phyloP scores from a whole-genome alignment of 2,113 vertebrate genomes.

The Panthera tigris region DNA sequence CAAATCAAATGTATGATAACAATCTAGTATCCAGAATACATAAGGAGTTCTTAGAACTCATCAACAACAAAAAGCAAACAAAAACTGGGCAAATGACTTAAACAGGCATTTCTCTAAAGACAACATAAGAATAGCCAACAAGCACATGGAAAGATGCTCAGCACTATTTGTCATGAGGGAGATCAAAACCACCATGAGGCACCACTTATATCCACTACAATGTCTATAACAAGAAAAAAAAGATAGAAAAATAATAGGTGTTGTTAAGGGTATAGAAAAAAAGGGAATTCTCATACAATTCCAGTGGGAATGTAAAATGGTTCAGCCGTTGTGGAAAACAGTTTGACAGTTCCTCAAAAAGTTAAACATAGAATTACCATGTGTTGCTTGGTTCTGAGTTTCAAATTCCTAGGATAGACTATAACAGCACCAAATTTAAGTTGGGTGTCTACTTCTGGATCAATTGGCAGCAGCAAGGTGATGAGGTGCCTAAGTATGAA shows the following conservation, averaged over 20 bases:
- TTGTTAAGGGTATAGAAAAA: neutral
- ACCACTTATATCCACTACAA: neutral
- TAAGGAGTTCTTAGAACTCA: neutral
- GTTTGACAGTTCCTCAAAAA: neutral
- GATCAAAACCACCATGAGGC: neutral
- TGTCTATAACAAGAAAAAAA: neutral
- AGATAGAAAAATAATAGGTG: neutral
- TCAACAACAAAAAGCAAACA: neutral
- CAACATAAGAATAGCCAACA: neutral
- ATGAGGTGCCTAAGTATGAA: neutral
- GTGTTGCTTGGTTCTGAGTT: neutral
- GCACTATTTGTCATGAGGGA: neutral
- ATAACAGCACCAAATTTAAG: neutral
- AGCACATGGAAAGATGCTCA: neutral
- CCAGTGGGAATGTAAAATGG: neutral
- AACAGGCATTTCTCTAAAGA: neutral
- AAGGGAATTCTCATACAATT: neutral
- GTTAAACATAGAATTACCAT: neutral
- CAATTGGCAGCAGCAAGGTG: neutral
- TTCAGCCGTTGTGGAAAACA: neutral
- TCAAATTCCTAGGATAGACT: neutral
- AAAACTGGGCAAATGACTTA: neutral
- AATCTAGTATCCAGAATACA: neutral
- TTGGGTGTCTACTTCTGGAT: neutral
- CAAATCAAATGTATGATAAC: neutral